These are phyloP conservation scores for Brachionus angularis DNA, from an alignment of 1,140 invertebrate species.

Conservation along the genomic window DNA sequence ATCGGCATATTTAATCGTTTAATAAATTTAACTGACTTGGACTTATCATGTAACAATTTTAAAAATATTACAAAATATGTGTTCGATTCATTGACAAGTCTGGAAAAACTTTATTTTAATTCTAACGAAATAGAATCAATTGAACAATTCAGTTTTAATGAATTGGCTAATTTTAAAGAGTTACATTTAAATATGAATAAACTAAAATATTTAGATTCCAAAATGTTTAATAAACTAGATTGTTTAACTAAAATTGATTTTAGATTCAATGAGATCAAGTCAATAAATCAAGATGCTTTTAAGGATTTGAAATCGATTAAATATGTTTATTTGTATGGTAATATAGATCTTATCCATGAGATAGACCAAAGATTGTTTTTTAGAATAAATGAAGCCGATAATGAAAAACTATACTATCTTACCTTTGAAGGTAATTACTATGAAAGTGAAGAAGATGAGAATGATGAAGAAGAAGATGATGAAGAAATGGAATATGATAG, in stretches of 20 bases:
- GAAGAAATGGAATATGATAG: constrained; percentile 33
- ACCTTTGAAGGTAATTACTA: constrained; percentile 26
- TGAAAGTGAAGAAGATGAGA: constrained; percentile 24
- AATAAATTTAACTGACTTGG: background rate
- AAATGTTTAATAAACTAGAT: background rate
- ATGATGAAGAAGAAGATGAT: constrained; percentile 1
- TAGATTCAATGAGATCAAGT: constrained; percentile 12
- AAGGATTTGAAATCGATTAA: background rate
- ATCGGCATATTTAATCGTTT: background rate
- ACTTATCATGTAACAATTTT: constrained; percentile 22
- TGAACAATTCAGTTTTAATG: background rate
- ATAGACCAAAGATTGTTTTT: constrained; percentile 1
- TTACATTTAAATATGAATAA: constrained; percentile 27
- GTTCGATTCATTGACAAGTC: background rate
- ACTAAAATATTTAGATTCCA: background rate
- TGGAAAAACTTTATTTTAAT: constrained; percentile 22
- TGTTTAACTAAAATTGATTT: background rate
- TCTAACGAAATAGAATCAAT: constrained; percentile 12
- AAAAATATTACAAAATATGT: background rate
- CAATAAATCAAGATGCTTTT: background rate
- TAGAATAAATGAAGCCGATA: background rate
- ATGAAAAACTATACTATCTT: constrained; percentile 3
- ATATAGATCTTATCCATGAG: constrained; percentile 34
- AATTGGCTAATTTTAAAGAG: background rate
- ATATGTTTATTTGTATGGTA: background rate